Conservation (phyloP, 2,797 vertebrate species). For the Chromobotia macracanthus region DNA sequence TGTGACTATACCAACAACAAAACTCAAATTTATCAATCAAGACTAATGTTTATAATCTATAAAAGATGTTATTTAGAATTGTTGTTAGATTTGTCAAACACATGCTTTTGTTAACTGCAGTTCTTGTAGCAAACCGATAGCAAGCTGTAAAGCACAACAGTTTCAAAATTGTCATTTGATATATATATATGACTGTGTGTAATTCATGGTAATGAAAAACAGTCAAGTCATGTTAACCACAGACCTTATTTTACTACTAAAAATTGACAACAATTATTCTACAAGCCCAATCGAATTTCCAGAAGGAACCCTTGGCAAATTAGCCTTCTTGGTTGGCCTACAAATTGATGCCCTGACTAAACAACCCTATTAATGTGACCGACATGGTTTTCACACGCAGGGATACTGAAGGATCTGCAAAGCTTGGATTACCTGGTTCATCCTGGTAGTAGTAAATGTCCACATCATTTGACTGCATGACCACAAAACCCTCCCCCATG, state of each 20-base stretch:
- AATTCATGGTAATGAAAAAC: no score
- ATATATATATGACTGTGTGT: no score
- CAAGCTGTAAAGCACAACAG: no score
- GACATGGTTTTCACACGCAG: background rate
- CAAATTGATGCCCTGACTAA: background rate
- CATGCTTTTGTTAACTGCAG: no score
- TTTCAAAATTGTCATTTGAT: no score
- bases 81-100: no score
- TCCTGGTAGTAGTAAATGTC: constrained; percentile 99
- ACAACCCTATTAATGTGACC: background rate
- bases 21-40: no score
- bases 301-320: background rate
- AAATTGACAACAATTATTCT: background rate
- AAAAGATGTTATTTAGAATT: no score
- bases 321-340: background rate
- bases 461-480: constrained; percentile 98
- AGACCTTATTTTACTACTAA: background rate
- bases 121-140: no score
- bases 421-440: constrained; percentile 84
- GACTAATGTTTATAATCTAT: no score
- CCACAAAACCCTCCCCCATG: constrained; percentile 99
- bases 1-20: background rate
- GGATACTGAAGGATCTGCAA: background rate
- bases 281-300: background rate
- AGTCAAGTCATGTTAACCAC: background rate